Evolutionary conservation across 2,113 vertebrate species (phyloP).

Genomic region (Mirza zaza): DNA sequence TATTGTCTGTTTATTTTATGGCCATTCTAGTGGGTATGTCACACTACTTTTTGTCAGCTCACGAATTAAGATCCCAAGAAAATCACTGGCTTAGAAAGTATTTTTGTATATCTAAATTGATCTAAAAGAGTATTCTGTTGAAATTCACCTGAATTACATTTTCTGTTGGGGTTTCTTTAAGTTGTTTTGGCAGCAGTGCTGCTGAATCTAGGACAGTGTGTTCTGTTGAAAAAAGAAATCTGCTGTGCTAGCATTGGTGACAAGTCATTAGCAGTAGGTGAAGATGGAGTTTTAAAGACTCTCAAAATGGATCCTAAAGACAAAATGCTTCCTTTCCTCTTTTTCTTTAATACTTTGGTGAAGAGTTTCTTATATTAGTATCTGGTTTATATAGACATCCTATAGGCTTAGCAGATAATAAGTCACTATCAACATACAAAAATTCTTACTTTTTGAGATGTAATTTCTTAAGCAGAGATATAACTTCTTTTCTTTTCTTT

Average conservation of each 20-base stretch:
- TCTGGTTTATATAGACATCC: constrained; percentile 2
- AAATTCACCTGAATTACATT: neutral
- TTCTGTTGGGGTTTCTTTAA: neutral
- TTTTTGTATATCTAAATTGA: constrained; percentile 27
- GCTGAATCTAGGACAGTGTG: neutral
- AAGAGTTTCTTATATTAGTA: constrained; percentile 24
- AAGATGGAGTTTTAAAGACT: neutral
- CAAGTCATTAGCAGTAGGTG: neutral
- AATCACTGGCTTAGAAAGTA: neutral
- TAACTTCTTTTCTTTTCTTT: constrained; percentile 38
- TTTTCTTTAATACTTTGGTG: constrained; percentile 6
- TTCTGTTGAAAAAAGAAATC: constrained; percentile 15
- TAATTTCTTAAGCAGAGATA: no score
- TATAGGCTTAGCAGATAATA: neutral
- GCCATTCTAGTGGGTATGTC: neutral
- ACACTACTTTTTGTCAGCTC: neutral
- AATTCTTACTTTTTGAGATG: neutral
- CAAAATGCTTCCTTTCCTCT: neutral
- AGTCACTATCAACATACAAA: neutral
- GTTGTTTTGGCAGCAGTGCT: neutral
- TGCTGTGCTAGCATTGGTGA: neutral
- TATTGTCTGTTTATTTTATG: neutral
- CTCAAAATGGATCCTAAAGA: neutral
- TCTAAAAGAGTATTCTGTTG: neutral
- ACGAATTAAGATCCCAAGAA: neutral